Conservation (phyloP, 1,140 invertebrate species). For the Penaeus indicus region DNA sequence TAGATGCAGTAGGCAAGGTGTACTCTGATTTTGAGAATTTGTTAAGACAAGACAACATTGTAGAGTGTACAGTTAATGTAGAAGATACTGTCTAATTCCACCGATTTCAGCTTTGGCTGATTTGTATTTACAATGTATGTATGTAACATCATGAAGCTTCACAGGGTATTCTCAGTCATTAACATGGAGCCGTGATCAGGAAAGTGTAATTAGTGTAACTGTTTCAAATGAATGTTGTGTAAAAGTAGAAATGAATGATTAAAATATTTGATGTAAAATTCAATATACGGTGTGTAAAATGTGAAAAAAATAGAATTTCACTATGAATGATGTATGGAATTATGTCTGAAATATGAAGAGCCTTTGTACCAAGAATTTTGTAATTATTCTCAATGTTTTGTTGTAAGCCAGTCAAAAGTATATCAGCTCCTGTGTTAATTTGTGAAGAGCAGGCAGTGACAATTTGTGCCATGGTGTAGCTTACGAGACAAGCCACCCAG, state of each 20-base stretch:
- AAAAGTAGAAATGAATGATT: too few relatives aligned
- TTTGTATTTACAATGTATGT: slow-evolving; percentile 39
- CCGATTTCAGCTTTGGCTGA: slow-evolving; percentile 37
- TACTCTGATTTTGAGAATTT: not conserved
- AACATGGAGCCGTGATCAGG: slow-evolving; percentile 30
- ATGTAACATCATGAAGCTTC: slow-evolving; percentile 35
- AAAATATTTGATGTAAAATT: too few relatives aligned
- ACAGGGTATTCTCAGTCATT: slow-evolving; percentile 41
- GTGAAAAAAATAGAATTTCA: too few relatives aligned
- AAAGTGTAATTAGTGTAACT: slow-evolving; percentile 1
- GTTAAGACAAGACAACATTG: not conserved
- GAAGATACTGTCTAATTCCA: slow-evolving; percentile 29
- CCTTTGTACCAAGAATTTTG: not conserved
- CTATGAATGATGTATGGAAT: too few relatives aligned
- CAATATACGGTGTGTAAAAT: too few relatives aligned
- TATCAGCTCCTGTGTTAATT: slow-evolving; percentile 30
- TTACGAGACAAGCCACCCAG: slow-evolving; percentile 40
- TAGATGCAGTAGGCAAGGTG: slow-evolving; percentile 12
- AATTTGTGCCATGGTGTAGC: slow-evolving; percentile 39
- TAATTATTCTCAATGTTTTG: slow-evolving; percentile 22
- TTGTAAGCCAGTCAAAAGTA: not conserved
- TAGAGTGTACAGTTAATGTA: not conserved
- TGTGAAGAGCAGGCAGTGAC: slow-evolving; percentile 42
- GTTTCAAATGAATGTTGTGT: too few relatives aligned
- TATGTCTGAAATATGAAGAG: too few relatives aligned